Evolutionary conservation across 2,888 invertebrate species (phyloP), one percentile per base, ranked within the genome.

Genomic region (Thumatha senex): DNA sequence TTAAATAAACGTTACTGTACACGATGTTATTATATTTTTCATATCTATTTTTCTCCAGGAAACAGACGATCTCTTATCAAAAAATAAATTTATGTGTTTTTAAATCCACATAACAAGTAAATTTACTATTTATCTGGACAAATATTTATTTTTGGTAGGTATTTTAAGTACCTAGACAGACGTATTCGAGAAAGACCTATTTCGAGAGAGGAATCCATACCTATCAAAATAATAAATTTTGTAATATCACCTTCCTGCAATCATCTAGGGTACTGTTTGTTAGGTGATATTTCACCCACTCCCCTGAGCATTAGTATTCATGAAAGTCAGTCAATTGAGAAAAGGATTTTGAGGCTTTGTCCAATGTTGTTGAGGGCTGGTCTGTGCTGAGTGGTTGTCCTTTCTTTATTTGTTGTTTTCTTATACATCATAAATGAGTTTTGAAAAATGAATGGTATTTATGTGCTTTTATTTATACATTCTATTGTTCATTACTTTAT

Each of bases 271-370:
- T 76, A 79, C 74, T 76, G 79, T 84, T 84, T 80, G 79, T 74
- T 72, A 78, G 77, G 79, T 74, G 79, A 76, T 78, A 76, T 79
- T 82, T 77, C 75, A 63, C 58, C 66, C 63, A 63, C 71, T 73
- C 77, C 81, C 78, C 80, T 59, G 62, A 61, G 73, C 85, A 89
- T 89, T 89, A 90, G 89, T 88, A 90, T 90, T 89, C 90, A 90
- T 88, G 82, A 83, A 84, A 88, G 83, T 85, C 85, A 85, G 79
- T 84, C 89, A 86, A 88, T 89, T 81, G 88, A 84, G 86, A 84
- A 88, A 86, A 87, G 85, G 86, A 87, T 86, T 86, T 82, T 84
- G 76, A 82, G 78, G 82, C 78, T 80, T 78, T 72, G 80, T 74
- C 82, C 82, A 76, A 81, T 83, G 82, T 81, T 83, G 84, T 84